Conservation (phyloP, 2,888 invertebrate species). For the Trichopria drosophilae region DNA sequence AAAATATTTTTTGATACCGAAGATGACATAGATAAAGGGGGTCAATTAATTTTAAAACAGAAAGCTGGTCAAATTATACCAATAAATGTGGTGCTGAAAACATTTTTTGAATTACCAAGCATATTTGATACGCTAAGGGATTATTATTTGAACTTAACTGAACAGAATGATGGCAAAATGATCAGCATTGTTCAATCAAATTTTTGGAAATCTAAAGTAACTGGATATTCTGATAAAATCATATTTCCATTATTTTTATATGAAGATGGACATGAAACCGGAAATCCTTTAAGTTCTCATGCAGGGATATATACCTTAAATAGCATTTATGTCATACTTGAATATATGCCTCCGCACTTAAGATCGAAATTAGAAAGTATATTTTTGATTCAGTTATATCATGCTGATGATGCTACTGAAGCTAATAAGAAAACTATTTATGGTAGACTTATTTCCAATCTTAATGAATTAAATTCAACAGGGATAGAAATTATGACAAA, state of each 20-base stretch:
- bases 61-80: slow-evolving; percentile 2
- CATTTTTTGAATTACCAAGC: slow-evolving; percentile 4
- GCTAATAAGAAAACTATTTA: slow-evolving; percentile 12
- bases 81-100: no score
- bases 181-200: slow-evolving; percentile 11
- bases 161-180: background rate
- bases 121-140: background rate
- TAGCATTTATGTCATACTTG: slow-evolving; percentile 17
- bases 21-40: slow-evolving; percentile 5
- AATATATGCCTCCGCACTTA: slow-evolving; percentile 24
- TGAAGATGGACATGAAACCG: slow-evolving; percentile 30
- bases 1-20: no score
- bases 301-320: slow-evolving; percentile 13
- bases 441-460: background rate
- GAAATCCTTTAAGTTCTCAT: slow-evolving; percentile 16
- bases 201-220: slow-evolving; percentile 13
- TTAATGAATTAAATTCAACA: background rate
- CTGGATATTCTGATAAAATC: background rate
- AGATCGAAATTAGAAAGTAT: slow-evolving; percentile 27
- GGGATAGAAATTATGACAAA: background rate
- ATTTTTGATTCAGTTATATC: slow-evolving; percentile 29
- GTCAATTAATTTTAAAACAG: background rate
- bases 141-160: background rate
- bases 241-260: slow-evolving; percentile 12
- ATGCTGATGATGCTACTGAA: slow-evolving; percentile 23